Evolutionary conservation across 2,797 vertebrate genomes (phyloP).

Genomic region (Ateles fusciceps): DNA sequence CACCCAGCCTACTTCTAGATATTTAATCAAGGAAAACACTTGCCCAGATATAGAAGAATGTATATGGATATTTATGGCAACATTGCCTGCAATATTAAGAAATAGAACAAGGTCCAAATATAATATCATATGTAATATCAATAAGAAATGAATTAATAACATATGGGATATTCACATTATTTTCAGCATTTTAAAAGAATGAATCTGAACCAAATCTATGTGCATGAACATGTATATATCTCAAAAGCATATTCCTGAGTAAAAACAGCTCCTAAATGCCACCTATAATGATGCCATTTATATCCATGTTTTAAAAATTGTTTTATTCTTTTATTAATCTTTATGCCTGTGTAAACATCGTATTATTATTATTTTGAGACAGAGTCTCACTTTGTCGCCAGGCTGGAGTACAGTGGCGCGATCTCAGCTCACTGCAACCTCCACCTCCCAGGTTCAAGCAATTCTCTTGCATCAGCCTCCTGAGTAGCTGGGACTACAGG

Average conservation of each 20-base stretch:
- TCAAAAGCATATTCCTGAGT: neutral
- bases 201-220: neutral
- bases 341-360: neutral
- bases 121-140: neutral
- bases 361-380: neutral
- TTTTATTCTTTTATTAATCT: neutral
- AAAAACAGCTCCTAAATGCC: neutral
- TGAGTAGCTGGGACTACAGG: neutral
- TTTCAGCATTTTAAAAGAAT: neutral
- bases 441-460: neutral
- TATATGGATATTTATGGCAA: neutral
- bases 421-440: neutral
- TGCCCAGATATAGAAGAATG: neutral
- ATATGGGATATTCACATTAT: neutral
- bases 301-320: neutral
- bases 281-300: neutral
- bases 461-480: neutral
- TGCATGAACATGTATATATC: neutral
- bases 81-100: neutral
- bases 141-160: neutral
- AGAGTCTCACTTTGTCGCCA: neutral
- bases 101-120: neutral
- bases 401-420: neutral
- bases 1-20: neutral
- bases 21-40: slow-evolving; percentile 10